Conservation (phyloP, 2,113 vertebrate genomes). For the Lasiurus cinereus region DNA sequence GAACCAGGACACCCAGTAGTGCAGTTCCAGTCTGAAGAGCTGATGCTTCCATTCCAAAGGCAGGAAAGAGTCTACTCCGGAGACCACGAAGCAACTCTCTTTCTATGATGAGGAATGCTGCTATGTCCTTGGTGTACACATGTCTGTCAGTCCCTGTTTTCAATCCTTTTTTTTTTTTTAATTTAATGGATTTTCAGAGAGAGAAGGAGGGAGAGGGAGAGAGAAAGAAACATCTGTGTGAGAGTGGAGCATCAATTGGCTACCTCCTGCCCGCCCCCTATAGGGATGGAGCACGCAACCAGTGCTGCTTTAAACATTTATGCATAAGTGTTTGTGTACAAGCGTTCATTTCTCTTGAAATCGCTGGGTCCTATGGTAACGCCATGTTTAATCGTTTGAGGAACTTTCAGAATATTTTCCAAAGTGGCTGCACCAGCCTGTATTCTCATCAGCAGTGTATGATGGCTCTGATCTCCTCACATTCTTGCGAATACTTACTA, state of each 20-base stretch:
- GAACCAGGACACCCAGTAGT: background rate
- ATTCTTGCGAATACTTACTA: background rate
- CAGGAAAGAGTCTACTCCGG: background rate
- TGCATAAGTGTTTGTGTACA: background rate
- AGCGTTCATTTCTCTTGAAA: background rate
- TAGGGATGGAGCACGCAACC: no score
- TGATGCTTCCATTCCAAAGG: background rate
- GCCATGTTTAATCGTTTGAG: background rate
- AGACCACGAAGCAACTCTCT: background rate
- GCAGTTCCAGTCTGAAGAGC: background rate
- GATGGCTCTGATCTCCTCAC: background rate
- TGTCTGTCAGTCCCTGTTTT: background rate
- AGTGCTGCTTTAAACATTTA: background rate
- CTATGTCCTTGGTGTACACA: accelerated
- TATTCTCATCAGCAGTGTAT: background rate
- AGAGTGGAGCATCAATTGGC: background rate
- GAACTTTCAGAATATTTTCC: background rate
- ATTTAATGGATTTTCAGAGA: background rate
- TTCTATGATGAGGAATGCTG: no score
- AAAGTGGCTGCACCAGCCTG: background rate
- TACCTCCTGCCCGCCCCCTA: background rate
- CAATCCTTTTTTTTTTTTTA: background rate
- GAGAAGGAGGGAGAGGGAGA: background rate
- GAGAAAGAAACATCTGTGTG: background rate
- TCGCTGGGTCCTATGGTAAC: background rate